Percentiles rank a stretch among this genome's conserved stretches.
Evolutionary conservation across 2,888 invertebrate genomes (phyloP).

Genomic region (Antheraea assamensis): DNA sequence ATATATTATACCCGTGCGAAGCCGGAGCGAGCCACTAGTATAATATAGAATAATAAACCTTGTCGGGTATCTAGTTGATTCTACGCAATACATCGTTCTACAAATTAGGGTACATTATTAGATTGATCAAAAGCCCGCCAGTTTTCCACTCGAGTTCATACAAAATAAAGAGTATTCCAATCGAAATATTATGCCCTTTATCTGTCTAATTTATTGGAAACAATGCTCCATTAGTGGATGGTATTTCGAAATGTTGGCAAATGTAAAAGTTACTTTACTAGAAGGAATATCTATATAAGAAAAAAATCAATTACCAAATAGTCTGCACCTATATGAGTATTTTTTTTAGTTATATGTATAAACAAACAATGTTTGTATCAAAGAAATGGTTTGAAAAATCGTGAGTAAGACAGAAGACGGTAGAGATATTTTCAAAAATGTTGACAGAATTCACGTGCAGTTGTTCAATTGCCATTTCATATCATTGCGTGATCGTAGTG

Average conservation of each 20-base stretch:
- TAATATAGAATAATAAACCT: neutral
- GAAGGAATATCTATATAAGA: neutral
- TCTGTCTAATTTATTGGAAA: slow-evolving; percentile 52
- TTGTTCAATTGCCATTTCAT: no score
- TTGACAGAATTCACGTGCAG: no score
- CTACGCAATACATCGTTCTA: slow-evolving; percentile 2
- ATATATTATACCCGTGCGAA: no score
- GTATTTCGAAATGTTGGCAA: slow-evolving; percentile 30
- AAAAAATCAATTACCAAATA: no score
- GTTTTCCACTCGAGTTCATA: slow-evolving; percentile 18
- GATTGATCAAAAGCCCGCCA: slow-evolving; percentile 9
- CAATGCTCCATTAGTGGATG: slow-evolving; percentile 44
- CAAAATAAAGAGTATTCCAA: slow-evolving; percentile 12
- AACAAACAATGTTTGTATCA: no score
- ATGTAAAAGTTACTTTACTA: slow-evolving; percentile 16
- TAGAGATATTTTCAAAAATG: no score
- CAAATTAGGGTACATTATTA: slow-evolving; percentile 10
- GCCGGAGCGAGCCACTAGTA: neutral
- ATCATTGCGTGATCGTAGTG: no score
- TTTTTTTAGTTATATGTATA: no score
- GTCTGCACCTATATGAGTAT: no score
- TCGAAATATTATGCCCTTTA: slow-evolving; percentile 41
- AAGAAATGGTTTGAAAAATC: no score
- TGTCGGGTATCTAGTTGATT: neutral
- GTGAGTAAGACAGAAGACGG: no score